These are phyloP conservation scores for Molanna angustata DNA, from an alignment of 2,888 invertebrate genomes.

Conservation along the genomic window DNA sequence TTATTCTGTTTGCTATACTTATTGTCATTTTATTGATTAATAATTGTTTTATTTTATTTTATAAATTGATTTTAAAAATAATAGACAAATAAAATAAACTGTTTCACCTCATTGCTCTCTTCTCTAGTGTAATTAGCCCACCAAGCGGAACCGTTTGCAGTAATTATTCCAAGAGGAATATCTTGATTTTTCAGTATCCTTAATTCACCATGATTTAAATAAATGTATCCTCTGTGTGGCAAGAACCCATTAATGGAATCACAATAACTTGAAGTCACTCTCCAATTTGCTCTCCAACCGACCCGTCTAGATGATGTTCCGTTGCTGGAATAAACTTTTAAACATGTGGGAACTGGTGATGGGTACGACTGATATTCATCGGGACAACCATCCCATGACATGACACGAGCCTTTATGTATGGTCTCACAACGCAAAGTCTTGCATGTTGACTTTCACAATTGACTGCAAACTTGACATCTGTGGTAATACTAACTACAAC, in stretches of 20 bases:
- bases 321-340: constrained; percentile 34
- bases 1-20: too few relatives aligned
- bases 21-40: too few relatives aligned
- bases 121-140: constrained; percentile 33
- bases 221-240: constrained; percentile 47
- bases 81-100: too few relatives aligned
- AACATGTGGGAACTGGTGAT: constrained; percentile 44
- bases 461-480: constrained; percentile 41
- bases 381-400: constrained; percentile 40
- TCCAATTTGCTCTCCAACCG: constrained; percentile 46
- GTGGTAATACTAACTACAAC: constrained; percentile 40
- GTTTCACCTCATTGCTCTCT: too few relatives aligned
- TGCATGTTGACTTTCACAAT: constrained; percentile 43
- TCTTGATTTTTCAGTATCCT: constrained; percentile 34
- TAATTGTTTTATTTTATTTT: too few relatives aligned
- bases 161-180: constrained; percentile 44
- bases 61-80: too few relatives aligned
- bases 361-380: constrained; percentile 40
- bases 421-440: constrained; percentile 47
- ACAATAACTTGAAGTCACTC: constrained; percentile 43
- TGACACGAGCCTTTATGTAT: constrained; percentile 37
- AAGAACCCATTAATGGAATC: constrained; percentile 40
- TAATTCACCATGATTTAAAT: constrained; percentile 41
- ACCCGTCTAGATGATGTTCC: constrained; percentile 40
- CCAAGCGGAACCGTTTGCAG: constrained; percentile 36